phyloP scores from a whole-genome alignment of 2,888 invertebrate genomes.

The Dromius quadrimaculatus region DNA sequence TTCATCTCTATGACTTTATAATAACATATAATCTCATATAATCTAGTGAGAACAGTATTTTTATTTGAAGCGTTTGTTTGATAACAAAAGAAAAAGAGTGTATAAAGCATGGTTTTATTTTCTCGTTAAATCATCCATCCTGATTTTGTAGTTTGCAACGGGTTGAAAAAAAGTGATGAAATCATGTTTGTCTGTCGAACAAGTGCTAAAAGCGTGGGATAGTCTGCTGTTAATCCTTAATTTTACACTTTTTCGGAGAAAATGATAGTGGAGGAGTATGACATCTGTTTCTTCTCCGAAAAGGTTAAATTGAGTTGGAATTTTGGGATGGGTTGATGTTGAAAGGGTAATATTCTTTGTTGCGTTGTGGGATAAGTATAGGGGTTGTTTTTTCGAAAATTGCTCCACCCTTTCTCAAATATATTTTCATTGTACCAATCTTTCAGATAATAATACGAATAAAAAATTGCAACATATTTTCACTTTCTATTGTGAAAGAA shows the following conservation, averaged over 20 bases:
- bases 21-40: constrained; percentile 30
- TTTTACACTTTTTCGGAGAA: constrained; percentile 26
- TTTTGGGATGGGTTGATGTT: constrained; percentile 11
- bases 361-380: constrained; percentile 13
- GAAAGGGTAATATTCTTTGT: constrained; percentile 3
- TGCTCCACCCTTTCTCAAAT: constrained; percentile 5
- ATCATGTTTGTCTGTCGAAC: constrained; percentile 19
- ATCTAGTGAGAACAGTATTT: constrained; percentile 11
- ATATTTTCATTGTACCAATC: no score
- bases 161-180: constrained; percentile 4
- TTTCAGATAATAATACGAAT: no score
- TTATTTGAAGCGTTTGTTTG: constrained; percentile 13
- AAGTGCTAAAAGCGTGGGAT: constrained; percentile 39
- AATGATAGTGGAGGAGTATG: constrained; percentile 20
- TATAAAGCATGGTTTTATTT: constrained; percentile 23
- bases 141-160: constrained; percentile 5
- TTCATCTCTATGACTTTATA: constrained; percentile 15
- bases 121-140: constrained; percentile 21
- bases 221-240: constrained; percentile 8
- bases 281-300: constrained; percentile 5
- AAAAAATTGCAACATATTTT: no score
- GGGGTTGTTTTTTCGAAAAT: background rate
- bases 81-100: constrained; percentile 8
- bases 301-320: background rate
- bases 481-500: no score